Conservation (phyloP, 2,888 invertebrate genomes). For the Trimorus sp. region DNA sequence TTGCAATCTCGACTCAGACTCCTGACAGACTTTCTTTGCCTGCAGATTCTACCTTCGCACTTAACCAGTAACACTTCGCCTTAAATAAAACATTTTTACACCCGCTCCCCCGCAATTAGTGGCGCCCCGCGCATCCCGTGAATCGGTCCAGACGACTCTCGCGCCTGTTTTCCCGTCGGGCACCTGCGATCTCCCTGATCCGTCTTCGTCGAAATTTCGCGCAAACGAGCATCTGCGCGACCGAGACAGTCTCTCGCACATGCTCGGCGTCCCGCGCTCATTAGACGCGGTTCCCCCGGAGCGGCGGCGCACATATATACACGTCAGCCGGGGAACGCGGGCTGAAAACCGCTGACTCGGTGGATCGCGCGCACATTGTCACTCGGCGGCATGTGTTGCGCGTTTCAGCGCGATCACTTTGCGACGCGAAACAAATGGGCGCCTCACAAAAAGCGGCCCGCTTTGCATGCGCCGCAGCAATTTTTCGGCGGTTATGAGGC, state of each 20-base stretch:
- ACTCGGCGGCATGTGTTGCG: conserved; percentile 67
- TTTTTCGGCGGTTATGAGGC: conserved; percentile 20
- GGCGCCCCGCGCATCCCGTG: too few relatives aligned
- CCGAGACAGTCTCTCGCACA: conserved; percentile 68
- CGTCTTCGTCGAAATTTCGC: conserved; percentile 21
- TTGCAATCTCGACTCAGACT: too few relatives aligned
- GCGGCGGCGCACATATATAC: conserved; percentile 71
- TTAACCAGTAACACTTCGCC: too few relatives aligned
- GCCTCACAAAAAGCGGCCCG: conserved; percentile 20
- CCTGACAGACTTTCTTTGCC: too few relatives aligned
- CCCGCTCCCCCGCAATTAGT: too few relatives aligned
- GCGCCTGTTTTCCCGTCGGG: too few relatives aligned
- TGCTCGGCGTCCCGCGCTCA: conserved; percentile 67
- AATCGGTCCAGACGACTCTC: too few relatives aligned
- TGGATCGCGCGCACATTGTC: conserved; percentile 66
- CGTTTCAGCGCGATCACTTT: conserved; percentile 58
- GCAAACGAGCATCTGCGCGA: conserved; percentile 53
- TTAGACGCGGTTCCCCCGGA: conserved; percentile 68
- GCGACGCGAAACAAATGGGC: conserved; percentile 49
- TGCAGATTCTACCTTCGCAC: too few relatives aligned
- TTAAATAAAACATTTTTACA: too few relatives aligned
- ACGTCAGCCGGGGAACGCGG: conserved; percentile 62
- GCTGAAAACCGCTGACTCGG: conserved; percentile 63
- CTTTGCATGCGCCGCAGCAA: conserved; percentile 26
- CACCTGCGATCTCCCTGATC: neutral